Percentiles rank a stretch among this genome's conserved stretches.
Evolutionary conservation across 2,113 vertebrate genomes (phyloP).

Genomic region (Mastomys natalensis): DNA sequence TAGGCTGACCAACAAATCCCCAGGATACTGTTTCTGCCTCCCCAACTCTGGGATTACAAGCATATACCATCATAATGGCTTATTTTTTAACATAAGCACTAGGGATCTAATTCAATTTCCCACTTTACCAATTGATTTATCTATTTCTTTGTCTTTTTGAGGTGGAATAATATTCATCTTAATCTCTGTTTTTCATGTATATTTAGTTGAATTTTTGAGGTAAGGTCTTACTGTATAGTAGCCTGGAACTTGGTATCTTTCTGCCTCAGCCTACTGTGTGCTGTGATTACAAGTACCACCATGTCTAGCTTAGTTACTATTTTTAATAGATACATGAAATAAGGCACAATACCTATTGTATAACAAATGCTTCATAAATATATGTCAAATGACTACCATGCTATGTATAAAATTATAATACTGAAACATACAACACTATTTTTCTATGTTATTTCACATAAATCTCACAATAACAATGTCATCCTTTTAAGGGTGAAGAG

Average conservation of each 20-base stretch:
- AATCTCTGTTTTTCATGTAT: background rate
- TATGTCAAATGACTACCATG: conserved; percentile 31
- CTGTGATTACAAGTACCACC: background rate
- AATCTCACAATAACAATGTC: conserved; percentile 19
- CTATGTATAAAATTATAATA: conserved; percentile 50
- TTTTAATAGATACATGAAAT: conserved; percentile 50
- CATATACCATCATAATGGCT: background rate
- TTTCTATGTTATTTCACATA: conserved; percentile 1
- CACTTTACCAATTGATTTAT: background rate
- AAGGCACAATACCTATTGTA: conserved; percentile 29
- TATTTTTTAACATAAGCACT: background rate
- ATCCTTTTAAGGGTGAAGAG: conserved; percentile 25
- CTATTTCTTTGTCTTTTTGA: background rate
- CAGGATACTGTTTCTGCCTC: background rate
- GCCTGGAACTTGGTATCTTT: background rate
- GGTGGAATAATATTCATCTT: background rate
- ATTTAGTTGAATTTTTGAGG: background rate
- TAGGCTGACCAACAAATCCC: background rate
- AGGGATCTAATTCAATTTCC: background rate
- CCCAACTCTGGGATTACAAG: background rate
- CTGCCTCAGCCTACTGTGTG: background rate
- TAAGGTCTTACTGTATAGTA: background rate
- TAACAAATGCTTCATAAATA: conserved; percentile 49
- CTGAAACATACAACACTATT: conserved; percentile 38
- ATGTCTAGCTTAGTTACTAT: no score